Evolutionary conservation across 2,888 invertebrate genomes (phyloP).

Genomic region (Archips xylosteana): DNA sequence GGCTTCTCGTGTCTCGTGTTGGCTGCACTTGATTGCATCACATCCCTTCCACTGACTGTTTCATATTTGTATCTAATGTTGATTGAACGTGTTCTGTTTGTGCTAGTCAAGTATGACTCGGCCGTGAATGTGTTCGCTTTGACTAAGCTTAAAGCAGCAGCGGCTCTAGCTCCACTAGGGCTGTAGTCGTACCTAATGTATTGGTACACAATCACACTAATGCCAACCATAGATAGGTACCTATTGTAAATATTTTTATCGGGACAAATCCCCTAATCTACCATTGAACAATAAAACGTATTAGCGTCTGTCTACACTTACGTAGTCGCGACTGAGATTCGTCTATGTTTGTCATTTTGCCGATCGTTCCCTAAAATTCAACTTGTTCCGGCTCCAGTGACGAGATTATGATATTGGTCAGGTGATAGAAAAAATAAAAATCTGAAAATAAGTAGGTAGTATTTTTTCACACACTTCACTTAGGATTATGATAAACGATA

Average conservation of each 20-base stretch:
- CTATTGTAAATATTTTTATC: slow-evolving; percentile 65
- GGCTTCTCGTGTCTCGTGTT: slow-evolving; percentile 25
- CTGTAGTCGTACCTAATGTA: slow-evolving; percentile 50
- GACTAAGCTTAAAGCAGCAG: slow-evolving; percentile 77
- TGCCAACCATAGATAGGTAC: slow-evolving; percentile 62
- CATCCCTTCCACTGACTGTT: slow-evolving; percentile 19
- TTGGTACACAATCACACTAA: slow-evolving; percentile 59
- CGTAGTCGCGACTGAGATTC: slow-evolving; percentile 66
- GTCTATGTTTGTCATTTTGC: slow-evolving; percentile 70
- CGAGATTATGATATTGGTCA: slow-evolving; percentile 77
- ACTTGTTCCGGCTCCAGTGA: slow-evolving; percentile 69
- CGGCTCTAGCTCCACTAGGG: slow-evolving; percentile 72
- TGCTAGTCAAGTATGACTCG: slow-evolving; percentile 52
- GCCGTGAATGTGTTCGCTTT: slow-evolving; percentile 54
- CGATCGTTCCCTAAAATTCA: slow-evolving; percentile 71
- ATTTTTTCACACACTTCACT: slow-evolving; percentile 83
- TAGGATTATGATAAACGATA: slow-evolving; percentile 76
- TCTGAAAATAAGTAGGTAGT: slow-evolving; percentile 84
- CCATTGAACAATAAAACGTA: slow-evolving; percentile 74
- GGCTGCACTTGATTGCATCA: slow-evolving; percentile 27
- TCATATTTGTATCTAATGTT: slow-evolving; percentile 46
- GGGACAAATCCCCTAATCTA: slow-evolving; percentile 77
- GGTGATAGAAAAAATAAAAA: slow-evolving; percentile 84
- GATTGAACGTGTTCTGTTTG: slow-evolving; percentile 55
- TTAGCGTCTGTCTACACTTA: slow-evolving; percentile 74